Evolutionary conservation across 2,113 vertebrate species (phyloP).

Genomic region (Sapajus apella): DNA sequence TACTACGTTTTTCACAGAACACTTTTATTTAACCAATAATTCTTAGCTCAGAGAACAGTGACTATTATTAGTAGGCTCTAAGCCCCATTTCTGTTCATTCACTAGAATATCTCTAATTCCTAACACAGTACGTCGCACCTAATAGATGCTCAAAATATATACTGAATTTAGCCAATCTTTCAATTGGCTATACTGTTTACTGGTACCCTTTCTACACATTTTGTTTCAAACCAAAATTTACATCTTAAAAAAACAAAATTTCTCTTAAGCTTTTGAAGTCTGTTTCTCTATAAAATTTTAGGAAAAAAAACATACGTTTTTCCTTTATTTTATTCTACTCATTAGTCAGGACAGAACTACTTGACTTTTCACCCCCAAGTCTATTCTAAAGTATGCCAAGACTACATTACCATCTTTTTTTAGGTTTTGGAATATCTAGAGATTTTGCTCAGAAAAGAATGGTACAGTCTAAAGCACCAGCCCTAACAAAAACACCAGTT

Average conservation of each 20-base stretch:
- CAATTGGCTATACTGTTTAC: neutral
- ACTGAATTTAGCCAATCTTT: neutral
- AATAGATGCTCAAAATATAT: neutral
- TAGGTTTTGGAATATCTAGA: neutral
- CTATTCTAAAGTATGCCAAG: neutral
- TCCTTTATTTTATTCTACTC: conserved; percentile 8
- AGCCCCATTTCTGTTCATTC: neutral
- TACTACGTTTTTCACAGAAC: neutral
- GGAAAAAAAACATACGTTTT: neutral
- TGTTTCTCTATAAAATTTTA: neutral
- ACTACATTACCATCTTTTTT: neutral
- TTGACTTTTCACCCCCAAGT: neutral
- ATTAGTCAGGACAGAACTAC: neutral
- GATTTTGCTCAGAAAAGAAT: neutral
- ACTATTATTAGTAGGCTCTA: neutral
- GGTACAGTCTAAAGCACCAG: neutral
- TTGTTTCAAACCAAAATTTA: conserved; percentile 24
- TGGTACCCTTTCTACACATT: neutral
- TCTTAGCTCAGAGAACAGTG: neutral
- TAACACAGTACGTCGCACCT: neutral
- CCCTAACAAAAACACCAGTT: neutral
- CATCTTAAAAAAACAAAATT: conserved; percentile 10
- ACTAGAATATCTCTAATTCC: neutral
- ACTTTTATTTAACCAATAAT: neutral
- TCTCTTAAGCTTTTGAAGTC: neutral